Evolutionary conservation across 2,113 vertebrate species (phyloP).

Genomic region (rat (Rattus norvegicus)): DNA sequence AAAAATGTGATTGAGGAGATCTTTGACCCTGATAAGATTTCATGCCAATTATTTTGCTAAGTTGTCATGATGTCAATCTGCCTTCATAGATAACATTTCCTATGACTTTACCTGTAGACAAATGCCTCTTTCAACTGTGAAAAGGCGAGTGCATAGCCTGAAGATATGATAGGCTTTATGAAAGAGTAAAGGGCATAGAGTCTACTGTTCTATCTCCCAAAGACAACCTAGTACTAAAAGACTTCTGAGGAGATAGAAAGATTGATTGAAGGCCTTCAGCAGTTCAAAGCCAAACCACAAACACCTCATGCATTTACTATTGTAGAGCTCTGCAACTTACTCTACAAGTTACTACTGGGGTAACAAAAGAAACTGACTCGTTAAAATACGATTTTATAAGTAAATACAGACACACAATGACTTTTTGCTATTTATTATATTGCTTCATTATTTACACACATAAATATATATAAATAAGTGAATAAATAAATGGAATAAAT

Average conservation of each 20-base stretch:
- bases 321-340: neutral
- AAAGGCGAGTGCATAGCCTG: neutral
- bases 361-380: neutral
- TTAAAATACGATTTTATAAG: neutral
- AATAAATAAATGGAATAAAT: neutral
- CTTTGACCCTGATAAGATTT: neutral
- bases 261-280: neutral
- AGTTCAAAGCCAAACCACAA: neutral
- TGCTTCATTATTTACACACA: neutral
- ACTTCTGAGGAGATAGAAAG: neutral
- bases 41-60: neutral
- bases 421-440: neutral
- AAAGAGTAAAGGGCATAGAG: neutral
- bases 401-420: neutral
- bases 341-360: no score
- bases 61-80: neutral
- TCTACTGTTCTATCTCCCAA: neutral
- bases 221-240: neutral
- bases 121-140: neutral
- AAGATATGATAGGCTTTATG: neutral
- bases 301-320: neutral
- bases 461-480: neutral
- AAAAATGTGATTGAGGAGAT: neutral
- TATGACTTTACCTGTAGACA: neutral
- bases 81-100: neutral